Evolutionary conservation across 2,888 invertebrate genomes (phyloP).

Genomic region (Sarcophaga subvicina): DNA sequence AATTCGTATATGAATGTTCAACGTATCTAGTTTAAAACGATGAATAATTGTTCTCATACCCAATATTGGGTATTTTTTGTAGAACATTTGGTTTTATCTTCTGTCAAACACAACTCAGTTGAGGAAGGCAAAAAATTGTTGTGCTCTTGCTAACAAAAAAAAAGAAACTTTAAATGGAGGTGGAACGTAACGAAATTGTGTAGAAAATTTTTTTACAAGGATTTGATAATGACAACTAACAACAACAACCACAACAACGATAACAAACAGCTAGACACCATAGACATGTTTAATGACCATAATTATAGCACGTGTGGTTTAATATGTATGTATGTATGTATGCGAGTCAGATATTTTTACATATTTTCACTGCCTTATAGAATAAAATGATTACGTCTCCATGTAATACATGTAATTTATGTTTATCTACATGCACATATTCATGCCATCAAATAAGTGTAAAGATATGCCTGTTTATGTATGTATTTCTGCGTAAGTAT

Average conservation of each 20-base stretch:
- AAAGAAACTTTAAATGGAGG: neutral
- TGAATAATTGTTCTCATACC: too few relatives aligned
- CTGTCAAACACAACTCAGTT: too few relatives aligned
- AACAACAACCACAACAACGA: constrained; percentile 39
- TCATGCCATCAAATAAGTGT: neutral
- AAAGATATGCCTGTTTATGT: constrained; percentile 7
- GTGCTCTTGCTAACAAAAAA: neutral
- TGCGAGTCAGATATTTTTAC: neutral
- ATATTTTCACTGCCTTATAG: too few relatives aligned
- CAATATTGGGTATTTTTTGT: too few relatives aligned
- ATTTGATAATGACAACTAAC: constrained; percentile 52
- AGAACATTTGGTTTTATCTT: too few relatives aligned
- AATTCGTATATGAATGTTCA: too few relatives aligned
- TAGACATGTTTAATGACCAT: constrained; percentile 55
- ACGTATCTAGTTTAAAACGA: too few relatives aligned
- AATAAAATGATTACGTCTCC: too few relatives aligned
- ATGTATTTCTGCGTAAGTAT: neutral
- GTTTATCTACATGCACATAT: neutral
- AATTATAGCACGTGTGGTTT: constrained; percentile 46
- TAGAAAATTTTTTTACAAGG: constrained; percentile 33
- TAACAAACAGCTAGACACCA: constrained; percentile 15
- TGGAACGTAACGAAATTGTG: neutral
- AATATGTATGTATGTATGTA: neutral
- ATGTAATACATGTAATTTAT: too few relatives aligned
- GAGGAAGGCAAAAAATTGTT: too few relatives aligned